Base-by-base conservation (phyloP, 2,888 invertebrate species). In the Rhagonycha lutea region DNA sequence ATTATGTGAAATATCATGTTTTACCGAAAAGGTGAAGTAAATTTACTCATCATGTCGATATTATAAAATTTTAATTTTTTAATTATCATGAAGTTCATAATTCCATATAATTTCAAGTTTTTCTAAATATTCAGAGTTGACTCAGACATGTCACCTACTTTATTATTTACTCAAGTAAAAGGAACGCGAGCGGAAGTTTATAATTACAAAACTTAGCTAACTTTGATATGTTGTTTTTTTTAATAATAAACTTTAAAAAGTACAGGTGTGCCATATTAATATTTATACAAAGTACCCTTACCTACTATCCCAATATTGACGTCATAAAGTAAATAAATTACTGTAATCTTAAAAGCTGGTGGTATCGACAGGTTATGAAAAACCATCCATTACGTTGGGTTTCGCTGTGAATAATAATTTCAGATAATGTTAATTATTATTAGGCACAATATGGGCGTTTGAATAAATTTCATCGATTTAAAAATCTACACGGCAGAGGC, bases 161-260 rank as follows among this genome's bases (percentile, higher is more conserved):
- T 47, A 47, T 47, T 47, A 47, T 47, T 47, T 47, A 47, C 47
- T n/a, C 47, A 47, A 47, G 47, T 47, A 47, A 47, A 47, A 47
- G 47, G 47, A 47, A 47, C 72, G 75, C 61, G 61, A 72, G 69
- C 69, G 72, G 69, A 76, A 76, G 72, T 76, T 76, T 72, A 67
- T 76, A 76, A 76, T 76, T 72, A 73, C 65, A 69, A 73, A 76
- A 76, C 67, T 76, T 76, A 67, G 75, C 72, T 29, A 75, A 76
- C 65, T 70, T 67, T 65, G 65, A 69, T 68, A 73, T 26, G 67
- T 68, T 47, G 47, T n/a, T n/a, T 68, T 76, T 73, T 75, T 76
- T 73, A 76, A 76, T 76, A 76, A 76, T 68, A 76, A 76, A 76
- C 73, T 76, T 73, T 73, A 76, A 76, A 76, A 73, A 68, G 60